These are phyloP conservation scores for Rhimphoctona megacephalus DNA, from an alignment of 2,888 invertebrate genomes.

Conservation along the genomic window DNA sequence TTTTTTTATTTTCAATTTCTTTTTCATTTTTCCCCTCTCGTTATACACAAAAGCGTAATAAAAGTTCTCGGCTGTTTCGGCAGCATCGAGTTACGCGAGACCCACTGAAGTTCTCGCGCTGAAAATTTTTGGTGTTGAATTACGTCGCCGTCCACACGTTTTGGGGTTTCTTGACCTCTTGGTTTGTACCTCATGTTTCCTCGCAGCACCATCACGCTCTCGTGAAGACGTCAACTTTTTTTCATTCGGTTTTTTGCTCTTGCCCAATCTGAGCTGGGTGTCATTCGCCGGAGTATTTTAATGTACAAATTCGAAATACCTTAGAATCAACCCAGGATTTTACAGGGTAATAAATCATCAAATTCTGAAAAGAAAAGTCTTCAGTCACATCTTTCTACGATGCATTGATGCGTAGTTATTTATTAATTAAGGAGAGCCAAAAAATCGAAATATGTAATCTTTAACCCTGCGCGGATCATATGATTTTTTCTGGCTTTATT, in stretches of 20 bases:
- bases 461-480: no score
- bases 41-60: slow-evolving; percentile 4
- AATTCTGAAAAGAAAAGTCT: neutral
- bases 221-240: slow-evolving; percentile 4
- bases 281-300: neutral
- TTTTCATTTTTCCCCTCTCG: neutral
- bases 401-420: neutral
- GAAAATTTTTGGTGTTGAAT: slow-evolving; percentile 48
- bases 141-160: slow-evolving; percentile 33
- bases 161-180: slow-evolving; percentile 48
- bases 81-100: slow-evolving; percentile 47
- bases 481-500: no score
- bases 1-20: neutral
- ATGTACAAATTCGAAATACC: neutral
- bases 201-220: neutral
- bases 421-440: neutral
- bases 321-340: neutral
- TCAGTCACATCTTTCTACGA: neutral
- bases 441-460: no score
- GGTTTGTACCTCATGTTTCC: neutral
- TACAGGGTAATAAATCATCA: neutral
- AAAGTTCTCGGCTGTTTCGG: slow-evolving; percentile 26
- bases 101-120: slow-evolving; percentile 7
- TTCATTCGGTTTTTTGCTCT: neutral
- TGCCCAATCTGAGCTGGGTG: neutral